These are phyloP conservation scores for Venusia cambrica DNA, from an alignment of 2,888 invertebrate species.

Conservation along the genomic window DNA sequence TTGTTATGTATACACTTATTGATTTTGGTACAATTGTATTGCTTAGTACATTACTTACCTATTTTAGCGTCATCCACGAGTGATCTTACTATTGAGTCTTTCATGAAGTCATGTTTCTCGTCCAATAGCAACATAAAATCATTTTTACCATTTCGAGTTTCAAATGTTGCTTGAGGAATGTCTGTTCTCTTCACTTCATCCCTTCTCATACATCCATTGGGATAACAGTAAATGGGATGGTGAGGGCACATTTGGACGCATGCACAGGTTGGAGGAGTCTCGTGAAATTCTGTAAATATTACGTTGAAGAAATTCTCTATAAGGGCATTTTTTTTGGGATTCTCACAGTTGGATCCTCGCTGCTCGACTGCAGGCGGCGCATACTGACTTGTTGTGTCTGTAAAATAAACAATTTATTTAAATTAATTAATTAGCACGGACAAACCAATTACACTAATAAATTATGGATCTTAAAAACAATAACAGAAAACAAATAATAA, in stretches of 20 bases:
- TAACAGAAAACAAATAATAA: too few species aligned
- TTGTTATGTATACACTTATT: too few species aligned
- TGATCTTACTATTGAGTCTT: conserved; percentile 38
- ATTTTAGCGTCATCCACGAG: conserved; percentile 31
- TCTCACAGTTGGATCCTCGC: conserved; percentile 38
- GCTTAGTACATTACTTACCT: too few species aligned
- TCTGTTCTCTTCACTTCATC: conserved; percentile 33
- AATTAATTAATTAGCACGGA: too few species aligned
- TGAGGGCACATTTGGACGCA: conserved; percentile 48
- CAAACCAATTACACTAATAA: too few species aligned
- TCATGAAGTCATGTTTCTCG: conserved; percentile 41
- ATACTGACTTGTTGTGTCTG: conserved; percentile 40
- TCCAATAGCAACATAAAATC: conserved; percentile 45
- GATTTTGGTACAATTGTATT: too few species aligned
- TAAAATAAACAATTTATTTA: conserved; percentile 25
- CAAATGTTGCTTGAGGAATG: conserved; percentile 21
- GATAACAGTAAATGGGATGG: conserved; percentile 65
- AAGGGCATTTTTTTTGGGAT: conserved; percentile 35
- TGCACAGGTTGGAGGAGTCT: conserved; percentile 54
- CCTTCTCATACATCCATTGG: conserved; percentile 57
- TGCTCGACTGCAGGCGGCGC: conserved; percentile 26
- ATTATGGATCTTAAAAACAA: too few species aligned
- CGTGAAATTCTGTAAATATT: conserved; percentile 61
- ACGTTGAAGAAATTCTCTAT: conserved; percentile 65
- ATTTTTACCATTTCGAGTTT: conserved; percentile 32